These are phyloP conservation scores for Cliona cf. orientalis DNA, from an alignment of 37 sponge, comb jelly and placozoan species.

Conservation along the genomic window DNA sequence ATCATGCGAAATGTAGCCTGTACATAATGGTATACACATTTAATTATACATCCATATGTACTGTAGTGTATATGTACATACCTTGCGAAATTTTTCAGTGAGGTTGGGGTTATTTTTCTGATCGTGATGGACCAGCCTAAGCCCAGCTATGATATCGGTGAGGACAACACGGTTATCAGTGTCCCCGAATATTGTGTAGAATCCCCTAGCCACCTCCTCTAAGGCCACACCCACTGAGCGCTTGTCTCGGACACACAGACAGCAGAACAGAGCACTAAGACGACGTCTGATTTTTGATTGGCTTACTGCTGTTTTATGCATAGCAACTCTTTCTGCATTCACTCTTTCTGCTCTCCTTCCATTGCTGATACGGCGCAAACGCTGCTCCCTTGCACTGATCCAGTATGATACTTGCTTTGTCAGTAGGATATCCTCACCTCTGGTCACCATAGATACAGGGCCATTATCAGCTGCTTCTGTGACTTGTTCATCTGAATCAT, in stretches of 20 bases:
- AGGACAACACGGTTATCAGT: slow-evolving; percentile 8
- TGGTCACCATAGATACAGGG: neutral
- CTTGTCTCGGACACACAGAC: neutral
- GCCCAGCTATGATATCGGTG: slow-evolving; percentile 12
- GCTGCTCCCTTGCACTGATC: neutral
- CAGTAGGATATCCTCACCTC: too few relatives aligned
- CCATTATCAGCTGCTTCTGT: neutral
- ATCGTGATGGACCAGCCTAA: slow-evolving; percentile 10
- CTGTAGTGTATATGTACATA: neutral
- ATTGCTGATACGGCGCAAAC: neutral
- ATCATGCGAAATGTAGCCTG: too few relatives aligned
- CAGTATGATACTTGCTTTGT: too few relatives aligned
- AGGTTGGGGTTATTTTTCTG: slow-evolving; percentile 10
- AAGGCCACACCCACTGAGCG: neutral
- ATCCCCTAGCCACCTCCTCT: neutral
- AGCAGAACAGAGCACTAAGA: neutral
- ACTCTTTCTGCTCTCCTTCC: neutral
- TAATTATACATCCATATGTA: too few relatives aligned
- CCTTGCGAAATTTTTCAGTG: neutral
- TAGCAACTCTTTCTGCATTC: neutral
- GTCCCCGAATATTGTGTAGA: slow-evolving; percentile 5
- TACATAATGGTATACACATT: too few relatives aligned
- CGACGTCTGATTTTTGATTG: slow-evolving; percentile 1
- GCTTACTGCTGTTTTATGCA: neutral
- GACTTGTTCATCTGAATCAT: neutral